These are phyloP conservation scores for Limnodromus scolopaceus DNA, from an alignment of 2,797 vertebrate genomes.

Conservation along the genomic window DNA sequence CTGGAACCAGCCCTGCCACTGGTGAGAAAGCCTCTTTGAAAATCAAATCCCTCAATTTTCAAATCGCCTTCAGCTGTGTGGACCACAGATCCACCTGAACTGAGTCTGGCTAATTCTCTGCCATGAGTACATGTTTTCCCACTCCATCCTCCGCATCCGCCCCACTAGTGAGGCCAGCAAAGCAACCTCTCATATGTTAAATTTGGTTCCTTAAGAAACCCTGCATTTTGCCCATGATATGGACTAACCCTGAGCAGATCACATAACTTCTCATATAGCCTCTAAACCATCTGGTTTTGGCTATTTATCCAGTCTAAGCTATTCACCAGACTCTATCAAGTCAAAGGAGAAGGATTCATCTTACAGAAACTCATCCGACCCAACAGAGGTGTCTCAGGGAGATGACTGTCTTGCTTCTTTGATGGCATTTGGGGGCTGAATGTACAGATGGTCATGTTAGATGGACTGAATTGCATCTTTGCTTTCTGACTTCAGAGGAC, in stretches of 20 bases:
- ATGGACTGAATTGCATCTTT: not conserved
- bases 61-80: not conserved
- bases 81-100: not conserved
- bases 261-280: not conserved
- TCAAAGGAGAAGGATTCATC: not conserved
- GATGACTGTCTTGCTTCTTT: not conserved
- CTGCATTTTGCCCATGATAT: not conserved
- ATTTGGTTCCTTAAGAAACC: not conserved
- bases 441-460: not conserved
- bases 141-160: not conserved
- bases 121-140: not conserved
- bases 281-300: not conserved
- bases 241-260: not conserved
- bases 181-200: not conserved
- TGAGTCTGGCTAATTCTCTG: not conserved
- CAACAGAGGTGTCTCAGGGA: not conserved
- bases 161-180: not conserved
- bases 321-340: not conserved
- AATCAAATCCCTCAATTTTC: not conserved
- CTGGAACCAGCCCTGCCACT: not conserved
- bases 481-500: not conserved
- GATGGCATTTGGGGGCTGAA: not conserved
- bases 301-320: not conserved
- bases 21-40: slow-evolving; percentile 11
- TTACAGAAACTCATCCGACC: not conserved